Evolutionary conservation across 2,797 vertebrate genomes (phyloP), one percentile per base, ranked within the genome.

Genomic region (Fistularia tabacaria): DNA sequence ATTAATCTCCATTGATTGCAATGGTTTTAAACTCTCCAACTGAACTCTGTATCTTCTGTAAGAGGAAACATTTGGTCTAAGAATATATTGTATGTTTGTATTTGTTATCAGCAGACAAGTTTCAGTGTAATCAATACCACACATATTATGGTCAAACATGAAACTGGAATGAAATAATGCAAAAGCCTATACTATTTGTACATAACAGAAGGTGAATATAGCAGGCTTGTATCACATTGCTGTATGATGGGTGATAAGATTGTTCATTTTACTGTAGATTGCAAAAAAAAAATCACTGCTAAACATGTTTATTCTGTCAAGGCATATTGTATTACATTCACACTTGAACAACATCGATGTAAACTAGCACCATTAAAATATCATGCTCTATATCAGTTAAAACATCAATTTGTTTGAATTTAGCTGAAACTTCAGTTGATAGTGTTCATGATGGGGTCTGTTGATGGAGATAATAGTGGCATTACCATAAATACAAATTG

Each of bases 1-100:
- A 86, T 80, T 67, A 64, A 90, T 90, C 84, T 89, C 87, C 89
- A 90, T 91, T 92, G 87, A 91, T 90, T 88, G 59, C 91, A 91
- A 90, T 89, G 87, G 87, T 88, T 89, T 75, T 73, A 81, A 83
- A 42, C 11, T 6, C 14, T 7, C 5, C 5, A 25, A 25, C 25
- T 25, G 25, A 3, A 2, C 25, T 25, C 25, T 25, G 25, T n/a
- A n/a, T 25, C 25, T 25, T 25, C 25, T 25, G 25, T 25, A 25
- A 25, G 25, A 25, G 25, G 25, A 25, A 25, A 25, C 25, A 25
- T 2, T 25, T 73, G 76, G 72, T 69, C 52, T 59, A 78, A 60
- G 52, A 77, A 58, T 65, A 25, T 48, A 46, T 51, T 62, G 54
- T 73, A 51, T 64, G 62, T 85, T 67, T 82, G 49, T 71, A 56